phyloP scores from a whole-genome alignment of 2,113 vertebrate genomes.

The Python bivittatus region DNA sequence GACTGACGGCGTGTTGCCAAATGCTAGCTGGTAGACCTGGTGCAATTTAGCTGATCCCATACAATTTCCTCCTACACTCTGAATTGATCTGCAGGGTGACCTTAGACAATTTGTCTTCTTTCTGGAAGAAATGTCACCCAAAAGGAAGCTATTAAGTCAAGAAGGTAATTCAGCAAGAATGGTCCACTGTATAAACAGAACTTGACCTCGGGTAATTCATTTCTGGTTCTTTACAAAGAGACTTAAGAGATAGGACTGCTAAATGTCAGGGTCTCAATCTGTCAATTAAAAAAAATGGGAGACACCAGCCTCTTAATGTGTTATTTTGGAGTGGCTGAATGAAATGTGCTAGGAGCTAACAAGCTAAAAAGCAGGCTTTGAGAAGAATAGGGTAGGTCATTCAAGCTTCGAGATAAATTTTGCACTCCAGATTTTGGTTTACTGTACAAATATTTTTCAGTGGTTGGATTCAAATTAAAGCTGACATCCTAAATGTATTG shows the following conservation, averaged over 20 bases:
- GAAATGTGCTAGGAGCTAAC: conserved; percentile 15
- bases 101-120: conserved; percentile 81
- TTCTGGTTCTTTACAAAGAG: conserved; percentile 72
- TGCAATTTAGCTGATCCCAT: conserved; percentile 76
- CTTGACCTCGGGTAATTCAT: conserved; percentile 81
- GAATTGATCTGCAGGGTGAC: conserved; percentile 77
- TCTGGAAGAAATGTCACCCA: conserved; percentile 78
- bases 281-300: conserved; percentile 26
- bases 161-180: conserved; percentile 78
- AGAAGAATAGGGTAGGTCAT: not conserved
- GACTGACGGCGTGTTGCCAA: conserved; percentile 68
- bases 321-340: conserved; percentile 21
- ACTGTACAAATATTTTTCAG: not conserved
- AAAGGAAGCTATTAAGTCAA: conserved; percentile 89
- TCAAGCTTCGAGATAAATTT: conserved; percentile 9
- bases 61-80: conserved; percentile 80
- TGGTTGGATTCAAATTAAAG: not conserved
- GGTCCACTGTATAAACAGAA: conserved; percentile 81
- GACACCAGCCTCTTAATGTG: not conserved
- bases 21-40: conserved; percentile 45
- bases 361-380: conserved; percentile 9
- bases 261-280: conserved; percentile 45
- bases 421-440: not conserved
- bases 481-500: not conserved
- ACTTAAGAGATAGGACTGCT: conserved; percentile 65